Evolutionary conservation across 2,797 vertebrate species (phyloP), one percentile per base, ranked within the genome.

Genomic region (Diceros bicornis): DNA sequence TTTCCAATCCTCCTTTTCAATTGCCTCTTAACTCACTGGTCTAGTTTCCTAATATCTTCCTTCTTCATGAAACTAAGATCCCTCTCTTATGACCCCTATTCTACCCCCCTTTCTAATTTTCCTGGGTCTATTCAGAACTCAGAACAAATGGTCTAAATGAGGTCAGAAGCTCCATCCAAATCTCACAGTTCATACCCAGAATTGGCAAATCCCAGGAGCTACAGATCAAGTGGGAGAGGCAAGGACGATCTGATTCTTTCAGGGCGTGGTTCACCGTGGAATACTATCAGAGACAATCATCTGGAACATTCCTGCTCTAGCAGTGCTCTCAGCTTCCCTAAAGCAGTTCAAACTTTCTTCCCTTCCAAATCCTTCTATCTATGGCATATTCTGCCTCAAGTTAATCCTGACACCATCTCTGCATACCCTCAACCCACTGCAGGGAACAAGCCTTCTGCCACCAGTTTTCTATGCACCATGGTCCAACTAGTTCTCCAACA

Each of bases 61-160:
- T 86, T 95, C 77, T 86, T 86, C 86, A 68, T 74, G 77, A 81
- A 89, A 92, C 13, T 37, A 89, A 44, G 57, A 50, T 82, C 52
- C 62, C 41, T 82, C 64, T 72, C 79, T 74, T 55, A 62, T 57
- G 57, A 78, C 72, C 71, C 57, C 47, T 71, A 37, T 64, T 92
- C n/a, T 50, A 89, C 27, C 57, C 29, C 21, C 34, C 18, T 89
- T 95, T 72, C 78, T 61, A 64, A 83, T 75, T 94, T 92, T 92
- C 47, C 87, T 62, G 44, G 29, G 82, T 91, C 78, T 91, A 74
- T 93, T 96, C 83, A 64, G 89, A 91, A 95, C 83, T 95, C 44
- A 71, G 64, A 96, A 88, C 44, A 95, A 95, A 97, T n/a, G 71
- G 68, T 68, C 71, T 72, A 92, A 95, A 97, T 71, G 84, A 96